phyloP scores from a whole-genome alignment of 2,113 vertebrate species.

The Spea bombifrons region DNA sequence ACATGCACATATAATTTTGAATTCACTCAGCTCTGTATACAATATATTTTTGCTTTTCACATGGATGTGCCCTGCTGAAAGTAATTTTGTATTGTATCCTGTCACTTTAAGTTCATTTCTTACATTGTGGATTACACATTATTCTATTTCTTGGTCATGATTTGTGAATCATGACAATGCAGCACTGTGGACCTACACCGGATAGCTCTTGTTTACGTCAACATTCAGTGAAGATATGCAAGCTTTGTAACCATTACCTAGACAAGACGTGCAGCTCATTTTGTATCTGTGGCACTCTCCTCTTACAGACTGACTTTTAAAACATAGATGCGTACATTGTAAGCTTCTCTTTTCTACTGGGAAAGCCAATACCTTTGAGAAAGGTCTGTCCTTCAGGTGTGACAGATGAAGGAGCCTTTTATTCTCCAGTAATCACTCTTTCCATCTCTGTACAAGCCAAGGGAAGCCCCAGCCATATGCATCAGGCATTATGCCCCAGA shows the following conservation, averaged over 20 bases:
- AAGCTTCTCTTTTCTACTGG: constrained; percentile 49
- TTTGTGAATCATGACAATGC: neutral
- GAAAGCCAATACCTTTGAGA: constrained; percentile 61
- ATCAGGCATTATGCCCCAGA: constrained; percentile 48
- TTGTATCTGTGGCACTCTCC: constrained; percentile 45
- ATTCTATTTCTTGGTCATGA: too few species aligned
- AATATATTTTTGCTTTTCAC: too few species aligned
- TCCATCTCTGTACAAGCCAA: constrained; percentile 45
- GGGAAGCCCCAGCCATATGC: constrained; percentile 39
- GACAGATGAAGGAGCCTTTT: constrained; percentile 53
- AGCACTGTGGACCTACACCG: neutral
- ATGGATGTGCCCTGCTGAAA: too few species aligned
- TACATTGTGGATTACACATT: too few species aligned
- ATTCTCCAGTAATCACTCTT: constrained; percentile 49
- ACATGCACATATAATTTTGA: too few species aligned
- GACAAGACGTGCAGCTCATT: constrained; percentile 22
- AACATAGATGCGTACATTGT: constrained; percentile 42
- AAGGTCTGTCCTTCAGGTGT: constrained; percentile 54
- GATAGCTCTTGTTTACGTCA: constrained; percentile 29
- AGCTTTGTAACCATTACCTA: constrained; percentile 28
- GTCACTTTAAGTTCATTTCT: too few species aligned
- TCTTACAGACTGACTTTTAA: constrained; percentile 51
- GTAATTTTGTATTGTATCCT: too few species aligned
- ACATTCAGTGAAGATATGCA: constrained; percentile 23
- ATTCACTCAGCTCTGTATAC: too few species aligned